Evolutionary conservation across 2,113 vertebrate genomes (phyloP), one percentile per base, ranked within the genome.

Genomic region (Microcebus ravelobensis): DNA sequence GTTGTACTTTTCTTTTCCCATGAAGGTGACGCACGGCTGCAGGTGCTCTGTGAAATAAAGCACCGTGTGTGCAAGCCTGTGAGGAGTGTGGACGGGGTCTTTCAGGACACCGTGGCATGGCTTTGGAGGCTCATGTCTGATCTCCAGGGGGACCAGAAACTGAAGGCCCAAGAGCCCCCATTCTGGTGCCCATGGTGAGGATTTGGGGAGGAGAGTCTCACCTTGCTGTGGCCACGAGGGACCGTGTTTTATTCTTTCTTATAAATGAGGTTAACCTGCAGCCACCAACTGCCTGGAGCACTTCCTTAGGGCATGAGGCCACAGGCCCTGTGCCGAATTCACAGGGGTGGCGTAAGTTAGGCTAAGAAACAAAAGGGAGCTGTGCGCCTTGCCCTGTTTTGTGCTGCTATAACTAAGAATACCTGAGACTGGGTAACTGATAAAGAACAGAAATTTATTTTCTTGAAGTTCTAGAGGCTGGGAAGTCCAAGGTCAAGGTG

Each of bases 11-110:
- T 52, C 77, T 70, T 27, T 39, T 42, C 20, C 31, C 42, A 31
- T 27, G 42, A 77, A 82, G 39, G 34, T 36, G n/a, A 57, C 0
- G 0, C 0, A 27, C 1, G 36, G 21, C 36, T 52, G 68, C 0
- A 79, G 80, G 29, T 52, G 52, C 31, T 77, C 70, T 65, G n/a
- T 71, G 20, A 85, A 25, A 4, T 39, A 27, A 39, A 31, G 25
- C 50, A 15, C 13, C 20, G 1, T 17, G 0, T 15, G n/a, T 0
- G 5, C 42, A 90, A 90, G 59, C 6, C 25, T 23, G 61, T 61
- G 36, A 59, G 63, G 63, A 27, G 6, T 0, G 7, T 1, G 5
- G 59, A 65, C 8, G 2, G 3, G 79, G 67, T 14, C 61, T 87
- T 70, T 77, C 23, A 8, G 18, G 7, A 17, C 20, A 25, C 31